A percentile compares a stretch with the other conserved stretches of the same genome.
phyloP scores from a whole-genome alignment of 2,797 vertebrate species.

The Hoplostethus mediterraneus region DNA sequence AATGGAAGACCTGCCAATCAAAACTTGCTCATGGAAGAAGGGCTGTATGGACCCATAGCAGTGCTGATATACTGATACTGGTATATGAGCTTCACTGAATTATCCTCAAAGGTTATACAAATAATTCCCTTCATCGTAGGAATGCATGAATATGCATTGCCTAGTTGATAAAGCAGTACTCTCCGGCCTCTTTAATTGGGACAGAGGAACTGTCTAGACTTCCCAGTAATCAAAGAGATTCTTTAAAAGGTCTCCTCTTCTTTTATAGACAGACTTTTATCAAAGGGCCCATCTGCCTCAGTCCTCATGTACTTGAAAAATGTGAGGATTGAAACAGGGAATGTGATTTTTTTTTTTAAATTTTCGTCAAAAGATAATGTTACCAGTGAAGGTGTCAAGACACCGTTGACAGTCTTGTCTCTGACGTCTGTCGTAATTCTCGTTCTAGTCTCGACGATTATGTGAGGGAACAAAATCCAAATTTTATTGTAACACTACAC shows the following conservation, averaged over 20 bases:
- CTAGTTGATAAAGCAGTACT: constrained; percentile 41
- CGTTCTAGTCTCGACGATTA: neutral
- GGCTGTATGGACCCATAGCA: constrained; percentile 1
- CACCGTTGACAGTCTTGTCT: neutral
- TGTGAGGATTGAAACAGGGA: neutral
- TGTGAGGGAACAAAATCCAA: neutral
- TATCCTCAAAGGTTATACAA: constrained; percentile 24
- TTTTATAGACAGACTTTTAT: constrained; percentile 17
- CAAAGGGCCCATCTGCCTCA: constrained; percentile 18
- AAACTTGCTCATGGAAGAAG: neutral
- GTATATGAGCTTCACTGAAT: constrained; percentile 30
- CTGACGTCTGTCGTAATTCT: neutral
- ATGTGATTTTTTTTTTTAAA: too few species aligned
- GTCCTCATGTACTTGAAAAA: constrained; percentile 20
- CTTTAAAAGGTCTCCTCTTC: constrained; percentile 30
- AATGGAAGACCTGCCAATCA: neutral
- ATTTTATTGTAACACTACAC: neutral
- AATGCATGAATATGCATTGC: constrained; percentile 50
- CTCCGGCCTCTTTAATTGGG: constrained; percentile 31
- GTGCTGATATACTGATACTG: constrained; percentile 4
- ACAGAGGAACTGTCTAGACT: constrained; percentile 39
- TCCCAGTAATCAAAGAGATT: constrained; percentile 36
- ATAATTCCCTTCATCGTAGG: constrained; percentile 24
- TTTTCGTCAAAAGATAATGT: neutral
- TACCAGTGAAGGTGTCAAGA: constrained; percentile 2